These are phyloP conservation scores for Verasper variegatus DNA, from an alignment of 2,113 vertebrate genomes.

Conservation along the genomic window DNA sequence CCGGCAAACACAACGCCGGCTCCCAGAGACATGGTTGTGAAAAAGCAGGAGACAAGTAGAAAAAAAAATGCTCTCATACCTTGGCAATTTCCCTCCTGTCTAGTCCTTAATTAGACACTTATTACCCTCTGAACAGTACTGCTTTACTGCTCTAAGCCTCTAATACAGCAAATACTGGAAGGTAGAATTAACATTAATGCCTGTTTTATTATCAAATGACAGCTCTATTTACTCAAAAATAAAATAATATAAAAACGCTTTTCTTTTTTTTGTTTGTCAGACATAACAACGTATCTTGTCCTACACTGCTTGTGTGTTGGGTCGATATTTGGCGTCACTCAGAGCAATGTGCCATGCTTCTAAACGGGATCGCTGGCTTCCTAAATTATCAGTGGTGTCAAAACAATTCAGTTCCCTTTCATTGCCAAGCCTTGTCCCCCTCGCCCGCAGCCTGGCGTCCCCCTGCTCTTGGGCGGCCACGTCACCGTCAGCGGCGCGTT, in stretches of 20 bases:
- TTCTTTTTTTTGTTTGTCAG: conserved; percentile 7
- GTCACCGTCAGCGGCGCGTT: conserved; percentile 68
- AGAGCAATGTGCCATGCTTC: neutral
- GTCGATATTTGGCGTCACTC: neutral
- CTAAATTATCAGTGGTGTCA: conserved; percentile 83
- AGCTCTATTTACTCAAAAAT: conserved; percentile 59
- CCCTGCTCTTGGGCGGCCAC: conserved; percentile 67
- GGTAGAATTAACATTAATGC: conserved; percentile 65
- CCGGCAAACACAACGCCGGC: conserved; percentile 92
- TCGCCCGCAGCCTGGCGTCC: conserved; percentile 48
- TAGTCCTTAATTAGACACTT: conserved; percentile 78
- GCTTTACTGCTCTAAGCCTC: conserved; percentile 60
- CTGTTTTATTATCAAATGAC: conserved; percentile 66
- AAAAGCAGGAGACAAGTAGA: conserved; percentile 65
- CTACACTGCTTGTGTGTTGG: neutral
- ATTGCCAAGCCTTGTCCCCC: conserved; percentile 69
- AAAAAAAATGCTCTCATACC: conserved; percentile 45
- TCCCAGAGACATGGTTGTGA: conserved; percentile 85
- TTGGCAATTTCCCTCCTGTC: conserved; percentile 73
- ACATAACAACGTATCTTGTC: neutral
- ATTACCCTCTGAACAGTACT: conserved; percentile 71
- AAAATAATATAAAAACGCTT: conserved; percentile 14
- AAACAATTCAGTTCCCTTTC: conserved; percentile 82
- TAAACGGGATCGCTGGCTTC: conserved; percentile 66
- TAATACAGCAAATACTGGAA: conserved; percentile 62